phyloP scores from a whole-genome alignment of 2,888 invertebrate species.

The Alloscopus bannaensis region DNA sequence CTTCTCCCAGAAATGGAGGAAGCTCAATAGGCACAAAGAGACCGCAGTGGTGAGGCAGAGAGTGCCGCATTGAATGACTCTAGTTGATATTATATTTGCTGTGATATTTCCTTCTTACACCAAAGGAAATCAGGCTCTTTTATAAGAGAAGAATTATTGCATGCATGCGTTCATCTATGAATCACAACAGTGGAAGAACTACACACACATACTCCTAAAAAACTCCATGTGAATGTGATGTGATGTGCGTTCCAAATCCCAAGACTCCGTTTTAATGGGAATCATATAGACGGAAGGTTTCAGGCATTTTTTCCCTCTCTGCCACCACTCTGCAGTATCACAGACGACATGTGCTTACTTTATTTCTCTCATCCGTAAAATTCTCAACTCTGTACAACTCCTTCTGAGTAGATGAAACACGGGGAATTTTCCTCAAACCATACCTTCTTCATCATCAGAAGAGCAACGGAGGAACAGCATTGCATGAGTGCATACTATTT shows the following conservation, averaged over 20 bases:
- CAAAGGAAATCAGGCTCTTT: slow-evolving; percentile 41
- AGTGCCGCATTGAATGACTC: slow-evolving; percentile 9
- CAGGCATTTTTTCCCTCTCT: neutral
- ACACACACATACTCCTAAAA: neutral
- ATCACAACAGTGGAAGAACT: slow-evolving; percentile 9
- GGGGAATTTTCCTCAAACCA: slow-evolving; percentile 35
- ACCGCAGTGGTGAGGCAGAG: neutral
- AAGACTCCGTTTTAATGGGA: slow-evolving; percentile 49
- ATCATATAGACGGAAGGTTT: slow-evolving; percentile 25
- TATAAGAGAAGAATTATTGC: slow-evolving; percentile 42
- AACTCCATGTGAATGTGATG: slow-evolving; percentile 29
- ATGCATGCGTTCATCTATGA: slow-evolving; percentile 29
- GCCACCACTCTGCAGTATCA: neutral
- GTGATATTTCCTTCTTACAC: slow-evolving; percentile 1
- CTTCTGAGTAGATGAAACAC: neutral
- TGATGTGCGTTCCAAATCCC: slow-evolving; percentile 50
- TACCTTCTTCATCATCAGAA: slow-evolving; percentile 42
- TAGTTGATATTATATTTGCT: neutral
- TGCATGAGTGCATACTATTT: too few relatives aligned
- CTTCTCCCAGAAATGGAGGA: slow-evolving; percentile 9
- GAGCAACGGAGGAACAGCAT: too few relatives aligned
- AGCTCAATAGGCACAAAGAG: too few relatives aligned
- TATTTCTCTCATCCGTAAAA: slow-evolving; percentile 35
- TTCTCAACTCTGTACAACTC: too few relatives aligned
- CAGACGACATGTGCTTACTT: slow-evolving; percentile 6